Evolutionary conservation across 2,797 vertebrate genomes (phyloP), one percentile per base, ranked within the genome.

Genomic region (Austrolebias charrua): DNA sequence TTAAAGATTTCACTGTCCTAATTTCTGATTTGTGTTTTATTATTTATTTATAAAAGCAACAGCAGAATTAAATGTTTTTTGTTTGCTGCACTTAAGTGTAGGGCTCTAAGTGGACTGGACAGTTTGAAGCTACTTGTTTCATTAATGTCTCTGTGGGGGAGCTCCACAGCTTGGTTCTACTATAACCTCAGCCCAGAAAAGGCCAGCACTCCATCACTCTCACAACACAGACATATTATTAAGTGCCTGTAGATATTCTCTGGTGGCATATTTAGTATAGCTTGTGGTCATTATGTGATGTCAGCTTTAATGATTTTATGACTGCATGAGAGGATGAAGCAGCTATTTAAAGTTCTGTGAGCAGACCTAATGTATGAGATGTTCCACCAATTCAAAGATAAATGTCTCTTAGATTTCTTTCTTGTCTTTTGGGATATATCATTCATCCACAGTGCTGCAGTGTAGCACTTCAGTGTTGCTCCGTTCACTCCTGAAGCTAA

Each of bases 131-230:
- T 60, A 33, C 66, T 59, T 67, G 82, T 89, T 88, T 90, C 87
- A 91, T 90, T 90, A 90, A 74, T 52, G 76, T 83, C 90, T 53
- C 89, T 19, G 83, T 86, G 1, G 85, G 86, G 72, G 71, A 73
- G 58, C 71, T 72, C 51, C 60, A 65, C 80, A 80, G 71, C 79
- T 75, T 77, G 13, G 79, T 78, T 56, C 44, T 42, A 1, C 61
- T 77, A 38, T 71, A 81, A 84, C 86, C 78, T 76, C 18, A 72
- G 66, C 72, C 20, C 16, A 24, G 61, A 63, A 69, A 57, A 52
- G 64, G 55, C 52, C 61, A 47, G 8, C 49, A 31, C 75, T 82
- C 68, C 67, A 59, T 80, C 78, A 74, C 16, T 6, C 69, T 79
- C 35, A 38, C 76, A 67, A 64, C 73, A 71, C 58, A 68, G 54